A percentile compares a stretch with the other conserved stretches of the same genome.
These are phyloP conservation scores for Varanus komodoensis DNA, from an alignment of 2,113 vertebrate species.

Conservation along the genomic window DNA sequence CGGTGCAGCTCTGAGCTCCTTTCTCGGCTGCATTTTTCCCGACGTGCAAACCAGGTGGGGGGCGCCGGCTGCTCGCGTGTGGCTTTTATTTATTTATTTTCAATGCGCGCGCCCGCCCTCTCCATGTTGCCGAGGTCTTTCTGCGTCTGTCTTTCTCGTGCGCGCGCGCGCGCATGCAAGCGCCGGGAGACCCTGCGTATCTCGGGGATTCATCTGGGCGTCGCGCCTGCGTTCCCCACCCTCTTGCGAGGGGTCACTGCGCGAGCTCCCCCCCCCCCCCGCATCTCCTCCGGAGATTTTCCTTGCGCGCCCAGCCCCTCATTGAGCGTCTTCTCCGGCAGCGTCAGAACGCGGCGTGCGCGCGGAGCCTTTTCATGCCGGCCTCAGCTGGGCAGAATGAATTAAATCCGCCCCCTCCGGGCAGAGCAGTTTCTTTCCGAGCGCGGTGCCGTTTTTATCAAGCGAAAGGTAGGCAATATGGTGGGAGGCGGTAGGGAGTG, in stretches of 20 bases:
- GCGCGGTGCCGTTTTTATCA: neutral
- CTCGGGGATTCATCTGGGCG: neutral
- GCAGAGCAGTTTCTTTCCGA: neutral
- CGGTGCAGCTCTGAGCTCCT: too few species aligned
- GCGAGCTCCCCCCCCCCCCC: too few species aligned
- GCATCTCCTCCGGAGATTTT: neutral
- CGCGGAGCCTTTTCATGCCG: neutral
- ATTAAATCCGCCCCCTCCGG: neutral
- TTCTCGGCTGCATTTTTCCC: too few species aligned
- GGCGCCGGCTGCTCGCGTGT: neutral
- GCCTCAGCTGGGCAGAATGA: constrained; percentile 17
- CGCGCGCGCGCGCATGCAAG: too few species aligned
- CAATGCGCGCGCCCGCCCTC: neutral
- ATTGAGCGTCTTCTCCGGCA: too few species aligned
- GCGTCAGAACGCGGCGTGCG: neutral
- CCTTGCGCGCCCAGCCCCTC: neutral
- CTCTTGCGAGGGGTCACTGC: neutral
- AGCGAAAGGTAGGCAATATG: neutral
- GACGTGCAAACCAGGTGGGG: neutral
- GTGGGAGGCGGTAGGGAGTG: too few species aligned
- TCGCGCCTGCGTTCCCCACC: too few species aligned
- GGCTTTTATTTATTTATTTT: too few species aligned
- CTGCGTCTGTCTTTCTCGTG: neutral
- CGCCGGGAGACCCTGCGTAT: neutral
- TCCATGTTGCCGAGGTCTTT: neutral